Evolutionary conservation across 2,113 vertebrate genomes (phyloP), one percentile per base, ranked within the genome.

Genomic region (Cyrtonyx montezumae): DNA sequence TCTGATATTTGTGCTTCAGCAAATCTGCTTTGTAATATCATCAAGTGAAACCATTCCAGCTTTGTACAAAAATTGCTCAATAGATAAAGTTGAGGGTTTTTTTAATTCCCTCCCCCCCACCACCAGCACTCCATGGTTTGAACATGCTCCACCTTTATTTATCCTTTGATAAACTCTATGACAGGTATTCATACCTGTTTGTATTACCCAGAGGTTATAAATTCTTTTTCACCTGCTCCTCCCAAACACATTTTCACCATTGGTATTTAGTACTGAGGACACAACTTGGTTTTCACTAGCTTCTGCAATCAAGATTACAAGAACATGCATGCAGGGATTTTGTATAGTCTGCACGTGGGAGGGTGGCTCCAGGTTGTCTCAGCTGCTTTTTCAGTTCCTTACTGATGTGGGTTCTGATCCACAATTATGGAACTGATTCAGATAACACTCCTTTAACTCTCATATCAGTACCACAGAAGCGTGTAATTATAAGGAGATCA

Each of bases 101-200:
- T n/a, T 56, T 85, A 13, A 40, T 73, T 62, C 18, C 53, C 94
- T 75, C 68, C 30, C 18, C 43, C 43, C 43, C 43, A 10, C 43
- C 43, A 15, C 51, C 26, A 13, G 34, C 28, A 20, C 53, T 92
- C 65, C n/a, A 32, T 30, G 65, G 55, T 80, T 79, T 95, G 86
- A 51, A 78, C 36, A 73, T 32, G 8, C 62, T 90, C 46, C 74
- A 59, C 91, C 79, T 87, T 93, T 97, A 82, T 95, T 92, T 86
- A 46, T 84, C 51, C 51, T 86, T 10, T 83, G 70, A 32, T 78
- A 40, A 85, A 6, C 40, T 87, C 45, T 32, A 18, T 67, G 51
- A 32, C 36, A 74, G 53, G 49, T 91, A 2, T 56, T 70, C 21
- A 23, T 76, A 43, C 15, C 17, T 88, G 8, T 36, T 42, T 82